Conservation (phyloP, 2,797 vertebrate species). For the Phaenicophaeus curvirostris region DNA sequence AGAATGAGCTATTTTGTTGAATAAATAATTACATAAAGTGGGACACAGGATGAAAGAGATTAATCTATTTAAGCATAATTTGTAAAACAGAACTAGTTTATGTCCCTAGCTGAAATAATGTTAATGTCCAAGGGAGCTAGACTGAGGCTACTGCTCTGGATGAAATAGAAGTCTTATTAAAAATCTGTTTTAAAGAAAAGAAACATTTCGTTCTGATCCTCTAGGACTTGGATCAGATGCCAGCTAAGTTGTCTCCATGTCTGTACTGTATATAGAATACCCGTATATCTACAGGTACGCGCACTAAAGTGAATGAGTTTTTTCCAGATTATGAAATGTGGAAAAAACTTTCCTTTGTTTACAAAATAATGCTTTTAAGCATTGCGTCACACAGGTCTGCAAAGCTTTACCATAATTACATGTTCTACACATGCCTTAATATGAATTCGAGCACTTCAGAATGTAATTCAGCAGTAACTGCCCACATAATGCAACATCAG, state of each 20-base stretch:
- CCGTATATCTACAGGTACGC: background rate
- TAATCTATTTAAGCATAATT: background rate
- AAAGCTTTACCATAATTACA: background rate
- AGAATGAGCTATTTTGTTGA: background rate
- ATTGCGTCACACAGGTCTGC: background rate
- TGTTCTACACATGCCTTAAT: background rate
- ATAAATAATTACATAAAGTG: constrained; percentile 41
- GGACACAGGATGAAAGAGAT: background rate
- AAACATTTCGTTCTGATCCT: background rate
- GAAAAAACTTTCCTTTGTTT: background rate
- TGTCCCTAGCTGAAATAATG: background rate
- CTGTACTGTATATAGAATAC: background rate
- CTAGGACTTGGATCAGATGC: background rate
- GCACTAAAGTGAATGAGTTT: background rate
- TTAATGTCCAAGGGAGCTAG: background rate
- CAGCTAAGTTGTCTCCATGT: background rate
- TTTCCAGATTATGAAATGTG: background rate
- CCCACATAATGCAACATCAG: background rate
- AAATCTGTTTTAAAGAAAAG: background rate
- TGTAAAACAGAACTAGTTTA: background rate
- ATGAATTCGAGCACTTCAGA: background rate
- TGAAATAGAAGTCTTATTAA: background rate
- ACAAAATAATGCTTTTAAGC: background rate
- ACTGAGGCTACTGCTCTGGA: background rate
- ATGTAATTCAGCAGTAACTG: background rate